Percentiles rank a stretch among this genome's conserved stretches.
Conservation (phyloP, 2,888 invertebrate genomes). For the Tuberolachnus salignus region DNA sequence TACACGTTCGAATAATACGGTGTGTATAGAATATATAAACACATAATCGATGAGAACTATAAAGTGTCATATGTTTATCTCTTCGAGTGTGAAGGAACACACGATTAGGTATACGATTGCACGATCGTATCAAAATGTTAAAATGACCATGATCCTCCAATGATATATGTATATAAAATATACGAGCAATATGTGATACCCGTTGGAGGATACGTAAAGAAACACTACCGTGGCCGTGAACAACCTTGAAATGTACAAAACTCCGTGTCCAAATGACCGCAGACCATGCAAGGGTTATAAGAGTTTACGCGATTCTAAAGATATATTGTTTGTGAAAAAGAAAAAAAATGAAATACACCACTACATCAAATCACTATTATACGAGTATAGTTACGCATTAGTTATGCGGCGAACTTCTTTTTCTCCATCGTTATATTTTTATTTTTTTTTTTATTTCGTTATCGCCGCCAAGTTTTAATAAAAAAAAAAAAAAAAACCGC, state of each 20-base stretch:
- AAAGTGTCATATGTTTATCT: no score
- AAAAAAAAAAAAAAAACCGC: not conserved
- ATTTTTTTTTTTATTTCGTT: constrained; percentile 18
- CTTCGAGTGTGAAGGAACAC: no score
- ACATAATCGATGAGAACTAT: no score
- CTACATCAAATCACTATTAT: no score
- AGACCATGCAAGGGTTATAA: constrained; percentile 32
- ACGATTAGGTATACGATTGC: no score
- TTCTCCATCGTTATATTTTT: constrained; percentile 1
- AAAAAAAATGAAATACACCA: constrained; percentile 8
- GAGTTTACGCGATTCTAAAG: not conserved
- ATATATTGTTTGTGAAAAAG: constrained; percentile 19
- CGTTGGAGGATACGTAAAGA: not conserved
- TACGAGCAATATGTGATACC: not conserved
- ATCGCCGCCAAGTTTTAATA: not conserved
- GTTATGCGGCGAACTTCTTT: constrained; percentile 47
- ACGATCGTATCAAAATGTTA: not conserved
- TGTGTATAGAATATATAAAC: no score
- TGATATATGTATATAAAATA: not conserved
- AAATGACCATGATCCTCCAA: not conserved
- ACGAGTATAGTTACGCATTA: constrained; percentile 28
- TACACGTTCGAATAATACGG: not conserved
- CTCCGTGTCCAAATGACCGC: constrained; percentile 41
- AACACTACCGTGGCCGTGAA: not conserved
- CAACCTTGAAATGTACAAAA: constrained; percentile 39